phyloP scores from a whole-genome alignment of 2,113 vertebrate species.

The Zingel zingel region DNA sequence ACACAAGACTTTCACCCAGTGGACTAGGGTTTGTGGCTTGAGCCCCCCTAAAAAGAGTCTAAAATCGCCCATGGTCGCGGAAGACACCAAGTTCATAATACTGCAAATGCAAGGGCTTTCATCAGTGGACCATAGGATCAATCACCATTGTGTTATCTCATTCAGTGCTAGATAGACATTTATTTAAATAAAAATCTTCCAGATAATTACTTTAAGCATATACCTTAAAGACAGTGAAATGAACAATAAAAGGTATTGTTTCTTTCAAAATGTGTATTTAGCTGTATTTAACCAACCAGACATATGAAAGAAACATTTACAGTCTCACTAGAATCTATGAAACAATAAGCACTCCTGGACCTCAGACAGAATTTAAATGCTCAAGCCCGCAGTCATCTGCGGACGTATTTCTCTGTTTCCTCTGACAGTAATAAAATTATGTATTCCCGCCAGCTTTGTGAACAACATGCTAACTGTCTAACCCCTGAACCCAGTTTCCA shows the following conservation, averaged over 20 bases:
- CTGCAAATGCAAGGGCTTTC: no score
- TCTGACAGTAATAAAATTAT: conserved; percentile 47
- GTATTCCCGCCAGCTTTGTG: conserved; percentile 29
- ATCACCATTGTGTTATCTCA: no score
- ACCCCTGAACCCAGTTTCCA: conserved; percentile 46
- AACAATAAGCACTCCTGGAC: conserved; percentile 5
- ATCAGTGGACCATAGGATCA: no score
- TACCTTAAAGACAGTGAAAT: neutral
- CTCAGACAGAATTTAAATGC: neutral
- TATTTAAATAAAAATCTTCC: no score
- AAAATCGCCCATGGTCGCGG: no score
- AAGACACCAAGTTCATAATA: no score
- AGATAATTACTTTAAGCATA: neutral
- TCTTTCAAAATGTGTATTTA: neutral
- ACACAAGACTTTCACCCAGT: no score
- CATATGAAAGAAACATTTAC: neutral
- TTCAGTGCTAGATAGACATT: no score
- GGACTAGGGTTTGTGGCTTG: no score
- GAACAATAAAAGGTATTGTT: neutral
- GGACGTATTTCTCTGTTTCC: neutral
- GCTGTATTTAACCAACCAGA: neutral
- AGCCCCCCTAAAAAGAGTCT: no score
- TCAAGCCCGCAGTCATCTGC: conserved; percentile 18
- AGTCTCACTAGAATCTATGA: neutral
- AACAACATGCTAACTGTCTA: conserved; percentile 53